Conservation (phyloP, 1,140 invertebrate genomes). For the Pantala flavescens region DNA sequence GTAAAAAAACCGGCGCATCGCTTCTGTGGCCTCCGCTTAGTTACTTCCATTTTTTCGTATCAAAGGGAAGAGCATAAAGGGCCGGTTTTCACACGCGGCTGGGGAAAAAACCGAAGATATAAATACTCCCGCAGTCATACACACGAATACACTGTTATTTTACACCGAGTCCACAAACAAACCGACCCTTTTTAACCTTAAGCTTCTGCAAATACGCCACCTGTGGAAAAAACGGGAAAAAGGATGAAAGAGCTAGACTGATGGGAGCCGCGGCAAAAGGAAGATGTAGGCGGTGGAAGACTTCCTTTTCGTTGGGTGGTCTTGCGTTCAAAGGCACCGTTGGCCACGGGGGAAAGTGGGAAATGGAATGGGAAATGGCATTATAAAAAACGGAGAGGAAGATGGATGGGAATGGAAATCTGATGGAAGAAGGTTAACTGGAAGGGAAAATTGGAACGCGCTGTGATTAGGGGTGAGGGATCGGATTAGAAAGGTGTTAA, state of each 20-base stretch:
- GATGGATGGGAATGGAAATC: background rate
- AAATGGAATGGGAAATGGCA: background rate
- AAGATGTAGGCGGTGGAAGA: background rate
- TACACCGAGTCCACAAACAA: background rate
- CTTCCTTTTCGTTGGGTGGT: background rate
- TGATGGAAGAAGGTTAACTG: background rate
- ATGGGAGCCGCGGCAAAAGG: background rate
- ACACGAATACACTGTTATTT: background rate
- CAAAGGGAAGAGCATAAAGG: background rate
- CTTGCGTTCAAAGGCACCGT: background rate
- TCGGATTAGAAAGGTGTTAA: no score
- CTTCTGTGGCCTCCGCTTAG: no score
- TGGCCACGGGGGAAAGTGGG: background rate
- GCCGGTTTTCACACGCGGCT: background rate
- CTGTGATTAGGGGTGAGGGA: no score
- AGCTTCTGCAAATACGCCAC: conserved; percentile 3
- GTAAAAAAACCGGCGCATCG: no score
- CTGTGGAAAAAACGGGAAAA: background rate
- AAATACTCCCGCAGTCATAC: background rate
- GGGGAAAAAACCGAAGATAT: background rate
- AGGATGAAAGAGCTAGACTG: background rate
- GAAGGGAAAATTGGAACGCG: background rate
- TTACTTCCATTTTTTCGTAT: no score
- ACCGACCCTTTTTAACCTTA: background rate
- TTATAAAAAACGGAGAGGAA: background rate